A percentile compares a stretch with the other conserved stretches of the same genome.
These are phyloP conservation scores for Caranx ignobilis DNA, from an alignment of 2,113 vertebrate genomes.

Conservation along the genomic window DNA sequence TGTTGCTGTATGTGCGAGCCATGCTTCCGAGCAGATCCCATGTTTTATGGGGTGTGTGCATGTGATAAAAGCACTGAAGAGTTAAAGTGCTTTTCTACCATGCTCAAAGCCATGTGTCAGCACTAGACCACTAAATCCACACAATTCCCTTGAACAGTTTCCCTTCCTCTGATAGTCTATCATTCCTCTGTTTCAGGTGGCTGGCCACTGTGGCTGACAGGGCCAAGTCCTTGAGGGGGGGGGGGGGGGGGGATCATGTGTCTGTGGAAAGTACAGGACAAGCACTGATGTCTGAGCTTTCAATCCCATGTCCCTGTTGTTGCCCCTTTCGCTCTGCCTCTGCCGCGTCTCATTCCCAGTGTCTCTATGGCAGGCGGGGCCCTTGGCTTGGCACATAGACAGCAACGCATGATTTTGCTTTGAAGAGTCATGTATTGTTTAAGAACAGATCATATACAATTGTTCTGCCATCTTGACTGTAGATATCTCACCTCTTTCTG, in stretches of 20 bases:
- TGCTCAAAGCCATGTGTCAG: conserved; percentile 83
- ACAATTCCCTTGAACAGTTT: conserved; percentile 80
- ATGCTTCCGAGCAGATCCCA: conserved; percentile 39
- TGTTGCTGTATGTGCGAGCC: conserved; percentile 39
- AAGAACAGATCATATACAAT: not conserved
- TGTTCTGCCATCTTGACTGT: not conserved
- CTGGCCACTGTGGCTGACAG: conserved; percentile 79
- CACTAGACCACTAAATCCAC: conserved; percentile 83
- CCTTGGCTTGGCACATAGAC: not conserved
- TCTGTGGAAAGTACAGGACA: conserved; percentile 81
- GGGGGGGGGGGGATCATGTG: conserved; percentile 79
- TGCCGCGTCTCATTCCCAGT: conserved; percentile 32
- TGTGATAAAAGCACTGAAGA: conserved; percentile 81
- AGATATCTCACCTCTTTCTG: not conserved
- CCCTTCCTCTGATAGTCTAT: conserved; percentile 81
- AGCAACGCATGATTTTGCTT: conserved; percentile 12
- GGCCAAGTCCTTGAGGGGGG: conserved; percentile 77
- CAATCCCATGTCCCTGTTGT: conserved; percentile 54
- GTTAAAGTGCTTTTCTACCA: conserved; percentile 84
- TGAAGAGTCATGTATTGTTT: not conserved
- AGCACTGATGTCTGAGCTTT: conserved; percentile 74
- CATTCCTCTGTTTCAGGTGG: conserved; percentile 81
- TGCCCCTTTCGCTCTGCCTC: conserved; percentile 28
- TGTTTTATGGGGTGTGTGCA: conserved; percentile 81
- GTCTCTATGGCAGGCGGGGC: conserved; percentile 41